Base-by-base conservation (phyloP, 1,140 invertebrate genomes). In the Nylanderia fulva region DNA sequence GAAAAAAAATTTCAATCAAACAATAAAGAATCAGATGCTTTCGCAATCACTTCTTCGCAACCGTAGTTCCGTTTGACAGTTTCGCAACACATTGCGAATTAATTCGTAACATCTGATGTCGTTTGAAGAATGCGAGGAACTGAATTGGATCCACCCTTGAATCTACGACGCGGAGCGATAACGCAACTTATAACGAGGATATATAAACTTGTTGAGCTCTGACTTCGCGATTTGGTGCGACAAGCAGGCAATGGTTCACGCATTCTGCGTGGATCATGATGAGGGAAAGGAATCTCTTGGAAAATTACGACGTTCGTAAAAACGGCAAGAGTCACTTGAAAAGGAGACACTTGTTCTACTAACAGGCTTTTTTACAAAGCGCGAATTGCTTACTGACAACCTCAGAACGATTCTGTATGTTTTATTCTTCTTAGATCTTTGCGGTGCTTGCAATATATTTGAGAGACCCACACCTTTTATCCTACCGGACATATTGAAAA, bases 231-330 rank as follows among this genome's bases (percentile, higher is more conserved):
- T 90, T 82, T 91, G 85, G 85, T 86, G 86, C 83, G 86, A 88
- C 76, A 61, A 15, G 66, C 80, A 61, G 45, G 66, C 80, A 54
- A 85, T 82, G 60, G 77, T 68, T 68, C 83, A 63, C 74, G 61
- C 77, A 58, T 61, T 24, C 39, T 45, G 33, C 80, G 79, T 58
- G 85, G 33, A 60, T 61, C 42, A n/a, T 60, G 56, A 80, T 69
- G 61, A 83, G 85, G 88, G 86, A 90, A 91, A 90, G 86, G 84
- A 61, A 69, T 64, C 58, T 88, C 79, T 85, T 80, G 86, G 89
- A 90, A 90, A 90, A 90, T 86, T 86, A 76, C 75, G 36, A 52
- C 71, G 42, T 21, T 52, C 21, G 76, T 85, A 89, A 86, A 80
- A 90, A 89, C 85, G 48, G 36, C 45, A 42, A 71, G 60, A 56